Percentiles rank a stretch among this genome's conserved stretches.
phyloP scores from a whole-genome alignment of 2,888 invertebrate genomes.

The Eurytoma adleriae region DNA sequence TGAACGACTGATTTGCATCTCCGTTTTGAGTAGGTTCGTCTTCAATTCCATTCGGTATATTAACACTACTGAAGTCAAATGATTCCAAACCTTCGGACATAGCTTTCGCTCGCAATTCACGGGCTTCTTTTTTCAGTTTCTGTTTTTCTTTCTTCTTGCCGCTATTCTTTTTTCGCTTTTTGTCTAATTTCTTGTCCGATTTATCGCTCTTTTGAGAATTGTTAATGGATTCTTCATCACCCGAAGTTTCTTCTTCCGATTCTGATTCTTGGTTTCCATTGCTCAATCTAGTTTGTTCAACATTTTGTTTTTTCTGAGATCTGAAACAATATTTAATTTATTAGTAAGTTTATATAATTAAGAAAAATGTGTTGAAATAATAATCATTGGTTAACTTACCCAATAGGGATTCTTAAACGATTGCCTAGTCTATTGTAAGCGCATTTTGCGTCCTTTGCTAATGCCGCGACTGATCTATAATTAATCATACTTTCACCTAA shows the following conservation, averaged over 20 bases:
- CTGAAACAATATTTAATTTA: neutral
- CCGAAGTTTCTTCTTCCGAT: constrained; percentile 53
- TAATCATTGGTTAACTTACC: constrained; percentile 60
- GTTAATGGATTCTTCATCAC: constrained; percentile 41
- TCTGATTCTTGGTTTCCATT: constrained; percentile 40
- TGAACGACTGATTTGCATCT: constrained; percentile 43
- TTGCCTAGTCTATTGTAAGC: constrained; percentile 76
- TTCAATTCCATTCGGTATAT: constrained; percentile 57
- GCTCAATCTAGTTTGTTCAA: constrained; percentile 8
- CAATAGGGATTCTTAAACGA: constrained; percentile 70
- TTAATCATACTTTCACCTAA: constrained; percentile 72
- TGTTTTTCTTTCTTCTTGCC: constrained; percentile 71
- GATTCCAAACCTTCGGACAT: constrained; percentile 76
- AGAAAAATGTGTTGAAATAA: neutral
- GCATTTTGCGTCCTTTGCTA: constrained; percentile 75
- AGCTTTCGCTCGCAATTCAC: constrained; percentile 74
- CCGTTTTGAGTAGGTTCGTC: constrained; percentile 60
- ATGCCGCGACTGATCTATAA: constrained; percentile 71
- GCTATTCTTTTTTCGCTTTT: constrained; percentile 70
- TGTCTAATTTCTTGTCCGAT: constrained; percentile 64
- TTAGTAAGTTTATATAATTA: constrained; percentile 4
- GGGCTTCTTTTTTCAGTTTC: constrained; percentile 77
- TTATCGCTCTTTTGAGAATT: constrained; percentile 52
- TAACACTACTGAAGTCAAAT: constrained; percentile 69
- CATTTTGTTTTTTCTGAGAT: constrained; percentile 25